These are phyloP conservation scores for Coregonus sp. DNA, from an alignment of 2,797 vertebrate species.

Conservation along the genomic window DNA sequence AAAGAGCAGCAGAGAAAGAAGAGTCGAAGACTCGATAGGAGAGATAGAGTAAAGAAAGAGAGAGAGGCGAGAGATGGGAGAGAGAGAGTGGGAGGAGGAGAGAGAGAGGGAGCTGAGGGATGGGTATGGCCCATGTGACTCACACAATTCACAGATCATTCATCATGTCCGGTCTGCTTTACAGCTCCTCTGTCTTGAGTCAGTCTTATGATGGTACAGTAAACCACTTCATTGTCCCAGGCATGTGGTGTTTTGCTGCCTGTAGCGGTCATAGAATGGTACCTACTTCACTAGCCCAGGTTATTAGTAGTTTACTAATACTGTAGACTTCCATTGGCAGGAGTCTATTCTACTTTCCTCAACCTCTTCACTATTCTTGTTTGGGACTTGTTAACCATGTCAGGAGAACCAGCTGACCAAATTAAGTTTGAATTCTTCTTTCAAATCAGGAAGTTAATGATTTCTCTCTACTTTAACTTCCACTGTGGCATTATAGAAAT, in stretches of 20 bases:
- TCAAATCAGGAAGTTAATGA: conserved; percentile 53
- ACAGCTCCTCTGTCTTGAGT: not conserved
- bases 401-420: not conserved
- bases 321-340: not conserved
- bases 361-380: not conserved
- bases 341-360: not conserved
- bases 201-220: not conserved
- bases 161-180: conserved; percentile 27
- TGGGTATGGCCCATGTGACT: conserved; percentile 48
- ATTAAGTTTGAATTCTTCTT: conserved; percentile 54
- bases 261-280: not conserved
- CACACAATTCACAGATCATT: conserved; percentile 54
- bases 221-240: not conserved
- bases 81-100: too few species aligned
- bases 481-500: conserved; percentile 29
- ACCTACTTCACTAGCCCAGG: not conserved
- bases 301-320: not conserved
- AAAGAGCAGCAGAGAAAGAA: too few species aligned
- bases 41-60: not conserved
- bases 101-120: conserved; percentile 20
- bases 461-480: conserved; percentile 29
- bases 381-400: not conserved
- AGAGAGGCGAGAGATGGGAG: too few species aligned
- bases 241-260: not conserved
- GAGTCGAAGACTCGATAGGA: too few species aligned